A percentile compares a stretch with the other conserved stretches of the same genome.
phyloP scores from a whole-genome alignment of 2,113 vertebrate genomes.

The Colius striatus region DNA sequence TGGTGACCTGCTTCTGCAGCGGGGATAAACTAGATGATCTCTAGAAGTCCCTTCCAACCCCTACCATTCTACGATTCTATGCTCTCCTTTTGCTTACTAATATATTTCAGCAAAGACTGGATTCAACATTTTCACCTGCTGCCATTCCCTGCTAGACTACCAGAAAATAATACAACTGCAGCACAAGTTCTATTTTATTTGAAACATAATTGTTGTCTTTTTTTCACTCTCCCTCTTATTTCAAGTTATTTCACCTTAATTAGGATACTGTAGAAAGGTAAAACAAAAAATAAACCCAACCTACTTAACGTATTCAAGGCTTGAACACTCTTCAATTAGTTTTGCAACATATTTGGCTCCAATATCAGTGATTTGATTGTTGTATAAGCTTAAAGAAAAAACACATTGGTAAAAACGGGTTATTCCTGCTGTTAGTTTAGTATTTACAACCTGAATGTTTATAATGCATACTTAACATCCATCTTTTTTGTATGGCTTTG shows the following conservation, averaged over 20 bases:
- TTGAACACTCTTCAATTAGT: slow-evolving; percentile 89
- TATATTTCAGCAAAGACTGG: background rate
- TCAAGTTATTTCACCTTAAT: background rate
- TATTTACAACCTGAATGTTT: slow-evolving; percentile 21
- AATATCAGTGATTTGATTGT: slow-evolving; percentile 90
- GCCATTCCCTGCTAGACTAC: background rate
- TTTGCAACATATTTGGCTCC: slow-evolving; percentile 87
- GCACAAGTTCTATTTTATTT: background rate
- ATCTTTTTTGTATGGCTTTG: background rate
- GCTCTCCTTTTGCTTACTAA: background rate
- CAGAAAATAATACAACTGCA: background rate
- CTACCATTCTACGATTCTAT: too few species aligned
- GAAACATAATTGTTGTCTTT: background rate
- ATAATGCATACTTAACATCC: background rate
- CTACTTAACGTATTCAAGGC: slow-evolving; percentile 87
- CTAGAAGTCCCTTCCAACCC: too few species aligned
- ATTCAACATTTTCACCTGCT: background rate
- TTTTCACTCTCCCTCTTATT: background rate
- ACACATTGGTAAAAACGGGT: slow-evolving; percentile 20
- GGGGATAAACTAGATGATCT: too few species aligned
- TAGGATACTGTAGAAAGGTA: background rate
- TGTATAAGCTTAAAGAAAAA: slow-evolving; percentile 87
- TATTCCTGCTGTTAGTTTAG: slow-evolving; percentile 16
- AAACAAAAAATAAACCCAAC: slow-evolving; percentile 17
- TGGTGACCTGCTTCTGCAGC: too few species aligned